phyloP scores from a whole-genome alignment of 1,140 invertebrate genomes.

The Drosophila virilis region DNA sequence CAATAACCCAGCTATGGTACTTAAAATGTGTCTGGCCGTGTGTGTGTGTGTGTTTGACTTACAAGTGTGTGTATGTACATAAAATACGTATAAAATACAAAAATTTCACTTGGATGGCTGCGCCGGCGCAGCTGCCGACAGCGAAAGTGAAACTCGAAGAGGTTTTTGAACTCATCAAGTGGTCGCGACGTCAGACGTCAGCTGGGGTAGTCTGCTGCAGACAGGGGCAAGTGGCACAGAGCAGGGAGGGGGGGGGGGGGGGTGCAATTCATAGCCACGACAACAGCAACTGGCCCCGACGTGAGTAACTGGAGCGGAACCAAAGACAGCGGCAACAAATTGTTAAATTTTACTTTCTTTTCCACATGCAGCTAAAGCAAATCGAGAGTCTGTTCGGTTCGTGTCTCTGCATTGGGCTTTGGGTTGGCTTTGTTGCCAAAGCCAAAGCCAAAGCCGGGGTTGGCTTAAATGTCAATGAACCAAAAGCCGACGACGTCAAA shows the following conservation, averaged over 20 bases:
- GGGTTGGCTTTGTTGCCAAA: neutral
- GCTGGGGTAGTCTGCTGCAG: neutral
- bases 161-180: slow-evolving; percentile 73
- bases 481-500: slow-evolving; percentile 33
- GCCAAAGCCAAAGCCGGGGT: neutral
- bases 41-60: neutral
- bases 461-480: slow-evolving; percentile 66
- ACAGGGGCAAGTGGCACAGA: neutral
- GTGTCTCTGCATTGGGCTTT: neutral
- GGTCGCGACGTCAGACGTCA: slow-evolving; percentile 4
- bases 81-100: slow-evolving; percentile 47
- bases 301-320: slow-evolving; percentile 74
- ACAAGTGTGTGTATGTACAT: neutral
- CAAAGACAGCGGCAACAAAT: slow-evolving; percentile 47
- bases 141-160: slow-evolving; percentile 75
- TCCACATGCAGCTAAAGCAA: slow-evolving; percentile 52
- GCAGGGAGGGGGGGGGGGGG: neutral
- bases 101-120: slow-evolving; percentile 67
- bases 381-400: slow-evolving; percentile 6
- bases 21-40: neutral
- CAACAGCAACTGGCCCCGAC: slow-evolving; percentile 30
- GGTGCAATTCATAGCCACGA: neutral
- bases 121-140: slow-evolving; percentile 63
- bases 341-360: slow-evolving; percentile 75
- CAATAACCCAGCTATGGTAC: slow-evolving; percentile 42